Base-by-base conservation (phyloP, 2,888 invertebrate species). In the Cephus pygmeus region DNA sequence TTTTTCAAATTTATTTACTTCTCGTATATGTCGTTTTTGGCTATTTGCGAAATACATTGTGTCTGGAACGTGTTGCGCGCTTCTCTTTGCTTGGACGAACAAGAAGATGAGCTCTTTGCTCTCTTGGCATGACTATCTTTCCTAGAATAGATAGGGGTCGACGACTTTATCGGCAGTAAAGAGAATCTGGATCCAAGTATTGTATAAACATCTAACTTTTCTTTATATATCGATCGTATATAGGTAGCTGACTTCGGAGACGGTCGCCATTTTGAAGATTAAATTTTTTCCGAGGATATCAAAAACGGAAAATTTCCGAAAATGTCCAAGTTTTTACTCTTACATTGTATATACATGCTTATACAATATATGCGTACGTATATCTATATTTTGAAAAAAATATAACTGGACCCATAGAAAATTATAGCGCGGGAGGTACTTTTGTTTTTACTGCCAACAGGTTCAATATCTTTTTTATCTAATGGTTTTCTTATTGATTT, bases 151-250 rank as follows among this genome's bases (percentile, higher is more conserved):
- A 73, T 34, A 34, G 74, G 35, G 74, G 74, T 73, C 74, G 34
- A 34, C 35, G 74, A 35, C 34, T 73, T 73, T 73, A 73, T 73
- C 74, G 74, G 74, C 23, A 73, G 35, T 73, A 73, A 73, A 73
- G 40, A 56, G 23, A 56, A 56, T 23, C 40, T 56, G 40, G 40
- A 56, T 9, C 23, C 40, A 56, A 56, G 40, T 56, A 56, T 56
- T 23, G 40, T 56, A 6, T 56, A 56, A 56, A 56, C 40, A 23
- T 56, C 6, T 23, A 56, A 23, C 40, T 4, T 23, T 56, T 56
- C 40, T 56, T 56, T 56, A 15, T 23, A 6, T 56, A 56, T 56
- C 40, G 40, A 56, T 56, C 15, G 40, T 56, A 9, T 23, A 56
- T 23, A 23, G 40, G 0, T 9, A 23, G 9, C 23, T 23, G 40